A percentile compares a stretch with the other conserved stretches of the same genome.
These are phyloP conservation scores for Prietella phreatophila DNA, from an alignment of 2,113 vertebrate species.

Conservation along the genomic window DNA sequence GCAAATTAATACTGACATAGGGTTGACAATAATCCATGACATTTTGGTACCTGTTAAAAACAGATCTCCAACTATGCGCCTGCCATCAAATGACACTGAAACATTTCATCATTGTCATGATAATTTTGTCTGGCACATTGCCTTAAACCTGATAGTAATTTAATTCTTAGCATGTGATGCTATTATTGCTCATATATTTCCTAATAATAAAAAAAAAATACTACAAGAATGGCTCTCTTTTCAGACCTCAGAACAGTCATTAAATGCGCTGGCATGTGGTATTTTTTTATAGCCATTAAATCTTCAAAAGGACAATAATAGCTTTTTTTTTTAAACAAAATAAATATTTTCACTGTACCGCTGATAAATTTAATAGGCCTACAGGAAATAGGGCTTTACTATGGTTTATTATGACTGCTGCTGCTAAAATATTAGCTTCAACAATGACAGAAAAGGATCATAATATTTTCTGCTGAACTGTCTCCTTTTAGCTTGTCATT, in stretches of 20 bases:
- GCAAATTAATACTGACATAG: not conserved
- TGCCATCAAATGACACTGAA: not conserved
- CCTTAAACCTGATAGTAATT: not conserved
- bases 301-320: not conserved
- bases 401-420: not conserved
- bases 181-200: not conserved
- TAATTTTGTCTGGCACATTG: not conserved
- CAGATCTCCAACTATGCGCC: not conserved
- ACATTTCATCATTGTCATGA: not conserved
- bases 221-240: not conserved
- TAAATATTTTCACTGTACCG: not conserved
- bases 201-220: not conserved
- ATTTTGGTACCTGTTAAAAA: constrained; percentile 1
- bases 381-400: not conserved
- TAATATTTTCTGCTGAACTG: not conserved
- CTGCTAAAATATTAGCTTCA: not conserved
- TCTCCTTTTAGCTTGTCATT: not conserved
- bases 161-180: not conserved
- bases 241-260: not conserved
- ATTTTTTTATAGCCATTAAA: too few species aligned
- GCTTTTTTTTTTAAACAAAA: not conserved
- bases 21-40: not conserved
- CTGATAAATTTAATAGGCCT: too few species aligned
- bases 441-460: not conserved
- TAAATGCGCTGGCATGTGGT: too few species aligned